Evolutionary conservation across 1,140 invertebrate genomes (phyloP), one percentile per base, ranked within the genome.

Genomic region (Phthorimaea operculella): DNA sequence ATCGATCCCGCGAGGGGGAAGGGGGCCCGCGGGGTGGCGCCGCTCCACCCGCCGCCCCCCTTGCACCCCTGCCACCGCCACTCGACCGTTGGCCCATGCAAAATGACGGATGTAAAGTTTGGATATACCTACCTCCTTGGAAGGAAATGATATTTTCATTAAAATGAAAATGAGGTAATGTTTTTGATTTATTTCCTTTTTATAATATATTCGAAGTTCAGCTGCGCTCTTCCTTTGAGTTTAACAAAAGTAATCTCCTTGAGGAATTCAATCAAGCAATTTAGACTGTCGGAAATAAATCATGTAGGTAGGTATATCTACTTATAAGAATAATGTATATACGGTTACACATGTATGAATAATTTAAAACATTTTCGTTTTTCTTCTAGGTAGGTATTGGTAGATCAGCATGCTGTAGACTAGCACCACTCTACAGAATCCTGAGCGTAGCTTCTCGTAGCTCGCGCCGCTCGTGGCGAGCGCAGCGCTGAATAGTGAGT

Each of bases 71-170:
- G 66, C 79, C 74, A 60, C 78, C 74, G 66, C 70, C 72, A 77
- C 77, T 81, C 76, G 79, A 80, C 77, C 79, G 74, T 81, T 79
- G 79, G 81, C 81, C 81, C 81, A 85, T 85, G 79, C 79, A 85
- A 85, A 83, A 83, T 85, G 79, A 85, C 81, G 79, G 78, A 85
- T 85, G 81, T 85, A 85, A 83, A 85, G 74, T 85, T 84, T 80
- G 81, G 79, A 81, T 85, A 83, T 80, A 83, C 76, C 81, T 79
- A 83, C 76, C 81, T 81, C 76, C 81, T 85, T 83, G 68, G 67
- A 77, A 85, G 82, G 74, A 85, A 85, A 83, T 82, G 68, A 83
- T 83, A 84, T 84, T 84, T 83, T 81, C 79, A 84, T 84, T 81
- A 83, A 83, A 84, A 84, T 82, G 73, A 81, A 80, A 81, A 82